Base-by-base conservation (phyloP, 1,140 invertebrate species). In the Campoletis sonorensis region DNA sequence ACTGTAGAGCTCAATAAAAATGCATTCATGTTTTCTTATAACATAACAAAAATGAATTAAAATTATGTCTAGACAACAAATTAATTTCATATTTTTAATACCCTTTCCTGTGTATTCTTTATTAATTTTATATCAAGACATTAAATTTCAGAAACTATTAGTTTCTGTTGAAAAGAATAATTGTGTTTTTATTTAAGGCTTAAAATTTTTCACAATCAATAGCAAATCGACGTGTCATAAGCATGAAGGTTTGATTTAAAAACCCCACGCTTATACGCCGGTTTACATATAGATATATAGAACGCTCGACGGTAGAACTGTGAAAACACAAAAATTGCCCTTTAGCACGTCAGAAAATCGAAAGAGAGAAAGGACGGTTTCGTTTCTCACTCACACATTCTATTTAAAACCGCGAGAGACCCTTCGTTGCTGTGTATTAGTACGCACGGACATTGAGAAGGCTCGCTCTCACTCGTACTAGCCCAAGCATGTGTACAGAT, bases 181-280 rank as follows among this genome's bases (percentile, higher is more conserved):
- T 51, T 51, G 49, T 51, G 3, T 61, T 21, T 5, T 61, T n/a
- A 61, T 61, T 61, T 61, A 61, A 10, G 58, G 18, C 4, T 61
- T n/a, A 61, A 61, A n/a, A 61, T 61, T 61, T 61, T 61, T 61
- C 11, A 61, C 58, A 61, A 21, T n/a, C 13, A 61, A 61, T 61
- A 61, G 58, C 58, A 61, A 61, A 61, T 23, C 58, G 58, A n/a
- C 58, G 58, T 61, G 58, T n/a, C n/a, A 61, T 61, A 61, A 61
- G 58, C 58, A 61, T 61, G 11, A 61, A 61, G 58, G 21, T 61
- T 61, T 1, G 58, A 61, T 61, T 61, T 5, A 16, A 61, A 61
- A 61, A 61, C 58, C 16, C 58, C 16, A n/a, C 58, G 58, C 58
- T 1, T 61, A 61, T 21, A 61, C 58, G 16, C 58, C 18, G 58